Percentiles rank a stretch among this genome's conserved stretches.
These are phyloP conservation scores for Leptinotarsa peninsularis DNA, from an alignment of 2,888 invertebrate genomes.

Conservation along the genomic window DNA sequence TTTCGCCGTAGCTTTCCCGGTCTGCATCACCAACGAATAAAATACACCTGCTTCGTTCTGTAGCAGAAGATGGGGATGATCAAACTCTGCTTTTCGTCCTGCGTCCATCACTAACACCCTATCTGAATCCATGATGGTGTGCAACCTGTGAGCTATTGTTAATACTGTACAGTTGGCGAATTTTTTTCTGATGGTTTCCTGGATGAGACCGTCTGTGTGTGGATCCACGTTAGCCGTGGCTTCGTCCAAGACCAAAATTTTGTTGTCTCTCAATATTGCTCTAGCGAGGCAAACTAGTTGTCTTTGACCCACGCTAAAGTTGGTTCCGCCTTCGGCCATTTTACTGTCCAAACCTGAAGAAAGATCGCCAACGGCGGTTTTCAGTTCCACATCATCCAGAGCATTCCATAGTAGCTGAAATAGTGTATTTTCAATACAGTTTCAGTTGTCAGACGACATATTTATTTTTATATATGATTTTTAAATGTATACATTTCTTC, in stretches of 20 bases:
- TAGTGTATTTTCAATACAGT: not conserved
- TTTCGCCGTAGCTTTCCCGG: conserved; percentile 65
- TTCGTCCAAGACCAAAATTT: conserved; percentile 70
- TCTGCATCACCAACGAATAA: conserved; percentile 73
- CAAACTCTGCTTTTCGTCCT: conserved; percentile 80
- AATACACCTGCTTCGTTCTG: conserved; percentile 58
- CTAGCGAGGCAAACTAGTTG: conserved; percentile 78
- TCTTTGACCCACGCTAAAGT: conserved; percentile 68
- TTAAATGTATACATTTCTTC: not conserved
- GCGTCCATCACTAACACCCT: conserved; percentile 84
- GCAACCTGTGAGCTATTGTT: conserved; percentile 85
- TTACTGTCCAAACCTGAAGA: conserved; percentile 74
- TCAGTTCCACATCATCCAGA: conserved; percentile 84
- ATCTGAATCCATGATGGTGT: conserved; percentile 89
- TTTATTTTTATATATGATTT: not conserved
- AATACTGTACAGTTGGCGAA: conserved; percentile 83
- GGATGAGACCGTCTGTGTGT: conserved; percentile 82
- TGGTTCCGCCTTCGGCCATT: conserved; percentile 77
- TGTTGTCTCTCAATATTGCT: conserved; percentile 68
- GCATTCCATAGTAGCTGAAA: conserved; percentile 81
- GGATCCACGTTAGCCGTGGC: conserved; percentile 87
- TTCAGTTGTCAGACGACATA: not conserved
- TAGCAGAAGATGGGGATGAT: conserved; percentile 76
- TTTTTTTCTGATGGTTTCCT: conserved; percentile 79
- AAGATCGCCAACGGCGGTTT: conserved; percentile 74